Conservation (phyloP, 2,113 vertebrate genomes). For the Bufo bufo region DNA sequence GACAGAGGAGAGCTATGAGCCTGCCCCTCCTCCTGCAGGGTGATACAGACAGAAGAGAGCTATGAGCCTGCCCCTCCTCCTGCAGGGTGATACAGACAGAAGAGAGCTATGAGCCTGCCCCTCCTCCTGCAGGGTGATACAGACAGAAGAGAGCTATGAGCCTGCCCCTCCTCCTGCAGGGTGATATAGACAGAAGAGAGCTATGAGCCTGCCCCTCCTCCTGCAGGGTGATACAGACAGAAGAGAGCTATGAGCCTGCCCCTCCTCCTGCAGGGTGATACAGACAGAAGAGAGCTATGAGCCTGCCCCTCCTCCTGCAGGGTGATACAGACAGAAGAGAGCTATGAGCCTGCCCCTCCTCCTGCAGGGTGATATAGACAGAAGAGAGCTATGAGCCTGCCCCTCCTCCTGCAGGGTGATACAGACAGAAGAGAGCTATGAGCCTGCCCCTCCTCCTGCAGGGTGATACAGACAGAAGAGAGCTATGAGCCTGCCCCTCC, state of each 20-base stretch:
- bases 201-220: neutral
- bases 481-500: neutral
- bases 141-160: neutral
- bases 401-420: neutral
- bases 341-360: neutral
- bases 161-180: neutral
- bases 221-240: neutral
- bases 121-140: neutral
- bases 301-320: neutral
- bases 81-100: neutral
- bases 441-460: neutral
- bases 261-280: neutral
- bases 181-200: neutral
- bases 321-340: neutral
- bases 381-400: neutral
- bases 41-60: neutral
- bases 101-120: neutral
- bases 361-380: neutral
- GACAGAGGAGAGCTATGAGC: neutral
- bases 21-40: neutral
- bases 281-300: neutral
- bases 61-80: neutral
- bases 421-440: neutral
- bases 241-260: neutral
- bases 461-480: neutral